These are phyloP conservation scores for Saccostrea cuccullata DNA, from an alignment of 1,140 invertebrate genomes.

Conservation along the genomic window DNA sequence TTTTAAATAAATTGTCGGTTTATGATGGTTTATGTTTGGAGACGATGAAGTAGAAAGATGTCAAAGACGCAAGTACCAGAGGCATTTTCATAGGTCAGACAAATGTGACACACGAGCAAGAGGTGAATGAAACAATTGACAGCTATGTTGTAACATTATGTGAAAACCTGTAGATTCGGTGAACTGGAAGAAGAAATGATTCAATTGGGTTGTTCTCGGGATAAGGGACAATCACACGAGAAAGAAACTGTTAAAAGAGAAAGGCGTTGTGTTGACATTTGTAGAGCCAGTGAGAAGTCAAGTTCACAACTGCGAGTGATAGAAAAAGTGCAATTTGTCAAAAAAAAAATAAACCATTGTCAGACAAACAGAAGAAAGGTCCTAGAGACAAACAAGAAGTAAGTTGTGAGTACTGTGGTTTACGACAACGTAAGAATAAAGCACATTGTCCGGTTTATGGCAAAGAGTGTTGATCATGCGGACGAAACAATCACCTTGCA, in stretches of 20 bases:
- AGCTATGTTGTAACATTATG: too few relatives aligned
- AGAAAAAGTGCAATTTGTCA: constrained; percentile 34
- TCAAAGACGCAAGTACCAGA: constrained; percentile 46
- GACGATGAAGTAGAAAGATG: constrained; percentile 47
- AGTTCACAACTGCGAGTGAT: constrained; percentile 44
- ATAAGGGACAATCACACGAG: too few relatives aligned
- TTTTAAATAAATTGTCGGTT: constrained; percentile 21
- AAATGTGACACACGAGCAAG: constrained; percentile 54
- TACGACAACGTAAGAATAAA: constrained; percentile 30
- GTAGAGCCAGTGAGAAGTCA: constrained; percentile 48
- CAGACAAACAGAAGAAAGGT: not conserved
- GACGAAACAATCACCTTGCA: not conserved
- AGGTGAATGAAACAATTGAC: too few relatives aligned
- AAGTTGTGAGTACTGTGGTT: constrained; percentile 53
- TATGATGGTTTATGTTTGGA: constrained; percentile 47
- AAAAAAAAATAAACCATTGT: not conserved
- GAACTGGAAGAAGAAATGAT: too few relatives aligned
- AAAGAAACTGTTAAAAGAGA: too few relatives aligned
- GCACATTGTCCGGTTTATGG: constrained; percentile 57
- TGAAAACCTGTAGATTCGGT: too few relatives aligned
- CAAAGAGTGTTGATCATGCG: constrained; percentile 48
- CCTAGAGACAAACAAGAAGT: too few relatives aligned
- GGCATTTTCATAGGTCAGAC: constrained; percentile 51
- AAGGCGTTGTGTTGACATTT: constrained; percentile 50
- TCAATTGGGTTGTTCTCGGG: too few relatives aligned